Evolutionary conservation across 37 sponge, comb jelly and placozoan species (phyloP), one percentile per base, ranked within the genome.

Genomic region (Beroe ovata): DNA sequence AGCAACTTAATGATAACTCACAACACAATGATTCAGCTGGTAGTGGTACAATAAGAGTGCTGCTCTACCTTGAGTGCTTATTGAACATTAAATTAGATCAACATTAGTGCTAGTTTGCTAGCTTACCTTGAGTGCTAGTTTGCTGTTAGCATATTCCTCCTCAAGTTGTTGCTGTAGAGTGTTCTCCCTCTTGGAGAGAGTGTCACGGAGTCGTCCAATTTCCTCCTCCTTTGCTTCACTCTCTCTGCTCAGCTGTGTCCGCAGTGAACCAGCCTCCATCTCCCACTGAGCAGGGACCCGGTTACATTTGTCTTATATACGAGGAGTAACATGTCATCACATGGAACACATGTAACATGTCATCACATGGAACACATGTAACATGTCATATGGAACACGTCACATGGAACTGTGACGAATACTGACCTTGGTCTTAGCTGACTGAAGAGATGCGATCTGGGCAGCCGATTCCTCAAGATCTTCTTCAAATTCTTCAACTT

Each of bases 151-250:
- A 58, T 95, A 94, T 59, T 93, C 91, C 39, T 96, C 96, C 64
- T 99, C 99, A 1, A 99, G 90, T 89, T 95, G 95, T 8, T 91
- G 89, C 60, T 93, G 93, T 25, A 99, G 91, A 26, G 89, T 42
- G 90, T 95, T 96, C 21, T 94, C 59, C 88, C 91, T 34, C 90
- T 90, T 77, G 42, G 35, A 32, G 4, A 77, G 47, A n/a, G 84
- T 77, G 25, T 77, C 84, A 23, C 84, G 38, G 22, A 77, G 38
- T 8, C 91, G 89, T 62, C 93, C 94, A 66, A 94, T 58, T 59
- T 99, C 99, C 60, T 99, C 96, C 60, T 99, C 99, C 29, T 94
- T 64, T 19, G 91, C 91, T 64, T 99, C 99, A 60, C 92, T 88
- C 88, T 96, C 96, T 22, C 38, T 42, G 41, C 36, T 3, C 28